phyloP scores from a whole-genome alignment of 2,888 invertebrate genomes.

The Busseola fusca region DNA sequence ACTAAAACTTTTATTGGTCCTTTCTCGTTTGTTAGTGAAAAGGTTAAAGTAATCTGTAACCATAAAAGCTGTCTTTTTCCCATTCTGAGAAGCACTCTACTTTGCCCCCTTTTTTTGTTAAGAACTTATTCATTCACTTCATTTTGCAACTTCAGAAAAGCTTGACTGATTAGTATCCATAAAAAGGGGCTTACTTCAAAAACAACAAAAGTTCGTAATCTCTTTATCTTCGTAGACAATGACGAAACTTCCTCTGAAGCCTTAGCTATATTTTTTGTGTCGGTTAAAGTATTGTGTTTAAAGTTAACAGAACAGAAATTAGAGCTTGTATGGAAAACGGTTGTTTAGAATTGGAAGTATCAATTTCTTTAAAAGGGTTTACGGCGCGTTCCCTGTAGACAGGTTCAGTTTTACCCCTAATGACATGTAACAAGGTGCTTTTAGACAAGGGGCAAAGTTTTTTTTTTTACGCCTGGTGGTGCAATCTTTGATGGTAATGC shows the following conservation, averaged over 20 bases:
- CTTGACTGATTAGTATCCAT: conserved; percentile 41
- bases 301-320: conserved; percentile 29
- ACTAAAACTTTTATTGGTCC: conserved; percentile 5
- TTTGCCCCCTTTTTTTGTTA: conserved; percentile 7
- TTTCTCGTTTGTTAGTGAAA: conserved; percentile 21
- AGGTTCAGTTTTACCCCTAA: neutral
- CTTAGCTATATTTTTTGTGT: conserved; percentile 45
- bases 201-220: conserved; percentile 38
- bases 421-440: neutral
- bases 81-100: conserved; percentile 8
- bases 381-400: neutral
- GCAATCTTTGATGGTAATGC: no score
- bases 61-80: conserved; percentile 5
- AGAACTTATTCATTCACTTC: conserved; percentile 15
- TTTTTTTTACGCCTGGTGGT: no score
- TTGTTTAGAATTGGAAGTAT: conserved; percentile 11
- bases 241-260: conserved; percentile 38
- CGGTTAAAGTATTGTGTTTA: conserved; percentile 43
- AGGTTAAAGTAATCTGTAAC: conserved; percentile 31
- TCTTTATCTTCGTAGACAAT: conserved; percentile 49
- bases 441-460: no score
- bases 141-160: conserved; percentile 34
- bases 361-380: conserved; percentile 26
- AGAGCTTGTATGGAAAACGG: conserved; percentile 24
- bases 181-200: conserved; percentile 28